These are phyloP conservation scores for Aythya fuligula DNA, from an alignment of 2,797 vertebrate species.

Conservation along the genomic window DNA sequence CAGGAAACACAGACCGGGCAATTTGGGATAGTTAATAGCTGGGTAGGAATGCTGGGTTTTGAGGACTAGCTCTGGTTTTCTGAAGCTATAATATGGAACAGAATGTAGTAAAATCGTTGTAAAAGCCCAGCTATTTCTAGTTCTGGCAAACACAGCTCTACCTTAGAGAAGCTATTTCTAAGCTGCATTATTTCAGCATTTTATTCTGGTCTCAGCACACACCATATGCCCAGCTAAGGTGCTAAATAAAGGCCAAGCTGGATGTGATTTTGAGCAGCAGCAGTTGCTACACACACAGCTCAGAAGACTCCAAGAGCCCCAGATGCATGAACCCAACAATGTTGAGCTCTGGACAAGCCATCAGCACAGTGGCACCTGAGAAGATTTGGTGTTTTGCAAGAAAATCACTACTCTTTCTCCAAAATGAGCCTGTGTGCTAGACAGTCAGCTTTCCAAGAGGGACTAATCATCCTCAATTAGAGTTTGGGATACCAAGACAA, in stretches of 20 bases:
- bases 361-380: background rate
- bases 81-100: slow-evolving; percentile 60
- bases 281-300: background rate
- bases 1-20: slow-evolving; percentile 29
- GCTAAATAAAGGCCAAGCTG: background rate
- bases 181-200: background rate
- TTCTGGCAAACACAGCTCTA: slow-evolving; percentile 28
- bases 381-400: background rate
- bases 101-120: slow-evolving; percentile 25
- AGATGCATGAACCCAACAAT: background rate
- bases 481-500: accelerated
- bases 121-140: slow-evolving; percentile 50
- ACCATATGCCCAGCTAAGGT: background rate
- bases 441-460: background rate
- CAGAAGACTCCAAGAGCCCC: background rate
- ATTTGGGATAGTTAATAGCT: slow-evolving; percentile 62
- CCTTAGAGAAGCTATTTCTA: background rate
- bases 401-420: background rate
- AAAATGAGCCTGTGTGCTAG: background rate
- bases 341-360: background rate
- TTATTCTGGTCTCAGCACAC: background rate
- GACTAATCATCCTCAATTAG: background rate
- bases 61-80: slow-evolving; percentile 57
- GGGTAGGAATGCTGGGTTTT: slow-evolving; percentile 58
- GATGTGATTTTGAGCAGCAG: background rate